Conservation (phyloP, 1,140 invertebrate genomes). For the Drosophila trapezifrons region DNA sequence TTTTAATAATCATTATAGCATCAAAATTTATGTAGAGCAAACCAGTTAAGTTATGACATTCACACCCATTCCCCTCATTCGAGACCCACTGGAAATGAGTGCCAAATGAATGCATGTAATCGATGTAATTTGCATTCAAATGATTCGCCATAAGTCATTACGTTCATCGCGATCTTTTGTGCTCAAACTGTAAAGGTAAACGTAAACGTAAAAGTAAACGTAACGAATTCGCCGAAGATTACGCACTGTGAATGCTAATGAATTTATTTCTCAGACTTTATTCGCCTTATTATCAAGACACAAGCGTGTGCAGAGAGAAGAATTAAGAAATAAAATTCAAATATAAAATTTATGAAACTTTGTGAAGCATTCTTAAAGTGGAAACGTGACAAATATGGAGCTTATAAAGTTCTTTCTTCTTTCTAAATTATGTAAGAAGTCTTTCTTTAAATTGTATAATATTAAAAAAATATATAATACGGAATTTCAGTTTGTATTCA, state of each 20-base stretch:
- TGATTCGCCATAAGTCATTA: conserved; percentile 19
- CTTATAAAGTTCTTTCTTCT: not conserved
- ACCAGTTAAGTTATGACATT: not conserved
- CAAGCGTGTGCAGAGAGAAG: not conserved
- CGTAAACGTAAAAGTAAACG: conserved; percentile 10
- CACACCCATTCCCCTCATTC: too few species aligned
- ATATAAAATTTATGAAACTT: not conserved
- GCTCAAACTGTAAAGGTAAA: conserved; percentile 7
- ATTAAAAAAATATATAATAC: too few species aligned
- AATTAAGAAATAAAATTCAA: not conserved
- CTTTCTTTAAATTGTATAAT: too few species aligned
- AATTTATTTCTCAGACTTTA: not conserved
- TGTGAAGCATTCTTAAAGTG: too few species aligned
- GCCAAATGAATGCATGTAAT: conserved; percentile 20
- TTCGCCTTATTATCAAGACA: too few species aligned
- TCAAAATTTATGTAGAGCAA: too few species aligned
- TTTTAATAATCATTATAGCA: too few species aligned
- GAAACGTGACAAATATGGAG: not conserved
- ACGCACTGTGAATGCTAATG: conserved; percentile 13
- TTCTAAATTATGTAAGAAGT: not conserved
- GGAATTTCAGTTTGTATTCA: too few species aligned
- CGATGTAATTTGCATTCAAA: conserved; percentile 32
- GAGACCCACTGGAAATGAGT: not conserved
- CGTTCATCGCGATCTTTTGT: conserved; percentile 20
- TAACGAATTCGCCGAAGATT: conserved; percentile 10